These are phyloP conservation scores for Peribatodes rhomboidaria DNA, from an alignment of 2,888 invertebrate species.

Conservation along the genomic window DNA sequence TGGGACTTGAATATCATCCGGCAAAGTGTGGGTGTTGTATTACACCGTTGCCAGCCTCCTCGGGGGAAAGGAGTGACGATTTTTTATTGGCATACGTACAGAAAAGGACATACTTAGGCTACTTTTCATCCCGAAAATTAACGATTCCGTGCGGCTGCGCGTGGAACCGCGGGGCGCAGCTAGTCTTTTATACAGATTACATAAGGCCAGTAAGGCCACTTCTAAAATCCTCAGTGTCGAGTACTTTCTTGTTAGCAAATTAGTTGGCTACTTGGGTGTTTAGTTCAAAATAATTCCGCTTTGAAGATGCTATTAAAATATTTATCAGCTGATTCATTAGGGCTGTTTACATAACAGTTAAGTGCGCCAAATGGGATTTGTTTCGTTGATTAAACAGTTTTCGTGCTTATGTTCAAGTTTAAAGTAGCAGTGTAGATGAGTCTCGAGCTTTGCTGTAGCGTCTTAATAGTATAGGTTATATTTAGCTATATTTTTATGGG, in stretches of 20 bases:
- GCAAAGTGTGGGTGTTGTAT: too few relatives aligned
- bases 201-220: neutral
- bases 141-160: too few relatives aligned
- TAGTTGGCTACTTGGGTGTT: neutral
- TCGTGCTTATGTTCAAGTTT: constrained; percentile 7
- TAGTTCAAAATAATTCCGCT: constrained; percentile 21
- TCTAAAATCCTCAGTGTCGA: neutral
- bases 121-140: too few relatives aligned
- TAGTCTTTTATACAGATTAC: too few relatives aligned
- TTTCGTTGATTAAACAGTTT: constrained; percentile 25
- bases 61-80: too few relatives aligned
- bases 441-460: neutral
- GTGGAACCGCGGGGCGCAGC: too few relatives aligned
- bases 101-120: too few relatives aligned
- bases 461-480: neutral
- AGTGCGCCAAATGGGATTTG: constrained; percentile 32
- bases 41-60: too few relatives aligned
- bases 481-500: neutral
- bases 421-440: neutral
- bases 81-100: too few relatives aligned
- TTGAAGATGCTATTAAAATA: constrained; percentile 32
- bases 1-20: too few relatives aligned
- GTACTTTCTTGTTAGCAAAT: constrained; percentile 6
- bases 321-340: constrained; percentile 31
- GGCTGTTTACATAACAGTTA: constrained; percentile 27